These are phyloP conservation scores for Sinosuthora webbiana DNA, from an alignment of 2,113 vertebrate species.

Conservation along the genomic window DNA sequence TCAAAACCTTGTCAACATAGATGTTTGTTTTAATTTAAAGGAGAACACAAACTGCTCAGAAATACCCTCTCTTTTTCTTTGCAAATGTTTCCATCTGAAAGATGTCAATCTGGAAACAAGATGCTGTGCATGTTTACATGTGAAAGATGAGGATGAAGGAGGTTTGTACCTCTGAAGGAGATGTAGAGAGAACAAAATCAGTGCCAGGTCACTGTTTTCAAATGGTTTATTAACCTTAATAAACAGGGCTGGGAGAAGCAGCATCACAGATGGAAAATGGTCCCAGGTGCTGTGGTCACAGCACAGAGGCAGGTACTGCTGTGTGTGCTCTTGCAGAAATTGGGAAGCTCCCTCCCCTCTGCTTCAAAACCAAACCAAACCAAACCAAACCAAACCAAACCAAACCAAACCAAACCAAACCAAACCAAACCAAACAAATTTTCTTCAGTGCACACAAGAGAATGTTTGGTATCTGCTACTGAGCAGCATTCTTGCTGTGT, in stretches of 20 bases:
- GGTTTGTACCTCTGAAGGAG: not conserved
- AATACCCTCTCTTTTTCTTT: not conserved
- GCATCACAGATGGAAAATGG: not conserved
- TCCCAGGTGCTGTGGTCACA: not conserved
- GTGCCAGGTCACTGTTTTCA: not conserved
- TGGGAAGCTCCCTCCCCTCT: not conserved
- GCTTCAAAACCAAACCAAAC: not conserved
- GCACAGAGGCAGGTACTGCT: not conserved
- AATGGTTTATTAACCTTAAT: not conserved
- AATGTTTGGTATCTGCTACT: slow-evolving; percentile 37
- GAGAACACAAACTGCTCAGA: not conserved
- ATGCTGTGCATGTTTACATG: accelerated
- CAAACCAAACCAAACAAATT: not conserved
- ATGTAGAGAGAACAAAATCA: not conserved
- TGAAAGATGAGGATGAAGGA: not conserved
- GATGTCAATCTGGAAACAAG: not conserved
- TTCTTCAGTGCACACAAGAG: not conserved
- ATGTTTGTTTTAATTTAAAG: not conserved
- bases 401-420: not conserved
- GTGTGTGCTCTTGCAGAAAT: not conserved
- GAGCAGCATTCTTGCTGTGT: slow-evolving; percentile 35
- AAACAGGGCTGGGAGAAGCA: not conserved
- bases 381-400: no score
- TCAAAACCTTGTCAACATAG: not conserved
- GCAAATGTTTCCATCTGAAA: not conserved